These are phyloP conservation scores for Campylomormyrus numenius DNA, from an alignment of 2,113 vertebrate species.

Conservation along the genomic window DNA sequence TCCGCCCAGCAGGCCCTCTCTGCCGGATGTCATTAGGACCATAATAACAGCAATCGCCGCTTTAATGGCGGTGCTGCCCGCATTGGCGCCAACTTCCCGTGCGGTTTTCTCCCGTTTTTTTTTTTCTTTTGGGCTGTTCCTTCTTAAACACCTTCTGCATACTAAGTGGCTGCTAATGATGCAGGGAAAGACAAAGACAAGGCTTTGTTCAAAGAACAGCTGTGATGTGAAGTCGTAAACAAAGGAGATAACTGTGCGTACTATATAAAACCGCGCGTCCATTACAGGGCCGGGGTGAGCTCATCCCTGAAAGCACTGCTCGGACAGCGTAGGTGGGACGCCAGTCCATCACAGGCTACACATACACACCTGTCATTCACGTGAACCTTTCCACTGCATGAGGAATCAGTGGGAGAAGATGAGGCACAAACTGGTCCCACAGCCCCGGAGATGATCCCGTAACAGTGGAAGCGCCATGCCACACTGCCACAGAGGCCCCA, in stretches of 20 bases:
- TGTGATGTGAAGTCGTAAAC: background rate
- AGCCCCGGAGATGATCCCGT: background rate
- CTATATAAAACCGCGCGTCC: background rate
- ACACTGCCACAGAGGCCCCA: background rate
- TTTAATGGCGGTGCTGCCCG: conserved; percentile 69
- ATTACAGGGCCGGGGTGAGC: background rate
- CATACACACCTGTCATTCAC: background rate
- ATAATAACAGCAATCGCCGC: conserved; percentile 73
- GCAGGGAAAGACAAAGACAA: conserved; percentile 11
- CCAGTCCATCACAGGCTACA: background rate
- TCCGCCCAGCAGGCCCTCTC: conserved; percentile 80
- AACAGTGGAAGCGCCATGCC: background rate
- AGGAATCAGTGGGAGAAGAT: background rate
- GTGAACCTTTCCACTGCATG: background rate
- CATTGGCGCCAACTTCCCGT: conserved; percentile 60
- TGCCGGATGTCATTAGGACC: conserved; percentile 77
- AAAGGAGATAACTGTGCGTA: background rate
- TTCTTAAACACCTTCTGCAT: conserved; percentile 62
- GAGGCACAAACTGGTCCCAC: background rate
- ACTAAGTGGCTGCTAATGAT: conserved; percentile 61
- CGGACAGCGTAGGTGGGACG: background rate
- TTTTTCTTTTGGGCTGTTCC: conserved; percentile 45
- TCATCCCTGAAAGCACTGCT: background rate
- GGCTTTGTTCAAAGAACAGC: conserved; percentile 37
- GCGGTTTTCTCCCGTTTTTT: conserved; percentile 58